phyloP scores from a whole-genome alignment of 2,797 vertebrate species.

The Clamator glandarius region DNA sequence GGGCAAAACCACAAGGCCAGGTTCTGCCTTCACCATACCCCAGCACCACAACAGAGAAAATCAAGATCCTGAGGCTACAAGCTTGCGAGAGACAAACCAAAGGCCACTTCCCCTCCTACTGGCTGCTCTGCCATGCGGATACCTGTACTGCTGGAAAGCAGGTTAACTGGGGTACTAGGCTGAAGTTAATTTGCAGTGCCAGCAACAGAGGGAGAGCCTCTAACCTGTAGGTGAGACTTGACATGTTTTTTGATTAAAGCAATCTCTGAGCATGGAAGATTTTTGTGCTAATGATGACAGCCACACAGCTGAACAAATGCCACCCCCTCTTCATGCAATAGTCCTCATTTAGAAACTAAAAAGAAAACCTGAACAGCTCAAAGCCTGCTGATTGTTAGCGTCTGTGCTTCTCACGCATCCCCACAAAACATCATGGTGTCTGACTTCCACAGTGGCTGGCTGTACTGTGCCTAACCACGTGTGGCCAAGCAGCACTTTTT shows the following conservation, averaged over 20 bases:
- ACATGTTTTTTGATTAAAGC: neutral
- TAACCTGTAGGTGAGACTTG: neutral
- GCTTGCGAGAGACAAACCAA: neutral
- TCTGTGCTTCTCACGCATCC: neutral
- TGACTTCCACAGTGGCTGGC: neutral
- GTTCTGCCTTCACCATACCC: neutral
- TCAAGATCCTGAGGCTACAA: neutral
- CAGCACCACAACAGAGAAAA: neutral
- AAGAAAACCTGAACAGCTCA: neutral
- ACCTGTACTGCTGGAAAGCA: neutral
- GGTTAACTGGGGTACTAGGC: neutral
- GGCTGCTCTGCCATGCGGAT: neutral
- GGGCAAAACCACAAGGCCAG: neutral
- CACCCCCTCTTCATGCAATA: neutral
- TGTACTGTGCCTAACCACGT: neutral
- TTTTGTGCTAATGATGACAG: neutral
- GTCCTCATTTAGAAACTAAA: neutral
- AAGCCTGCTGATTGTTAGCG: neutral
- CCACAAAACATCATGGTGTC: neutral
- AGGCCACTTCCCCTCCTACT: neutral
- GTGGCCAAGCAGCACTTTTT: neutral
- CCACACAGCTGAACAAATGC: neutral
- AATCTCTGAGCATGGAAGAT: neutral
- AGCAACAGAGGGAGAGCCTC: neutral
- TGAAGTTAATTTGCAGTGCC: neutral